Percentiles rank a stretch among this genome's conserved stretches.
phyloP scores from a whole-genome alignment of 2,888 invertebrate species.

The Pachymerium ferrugineum region DNA sequence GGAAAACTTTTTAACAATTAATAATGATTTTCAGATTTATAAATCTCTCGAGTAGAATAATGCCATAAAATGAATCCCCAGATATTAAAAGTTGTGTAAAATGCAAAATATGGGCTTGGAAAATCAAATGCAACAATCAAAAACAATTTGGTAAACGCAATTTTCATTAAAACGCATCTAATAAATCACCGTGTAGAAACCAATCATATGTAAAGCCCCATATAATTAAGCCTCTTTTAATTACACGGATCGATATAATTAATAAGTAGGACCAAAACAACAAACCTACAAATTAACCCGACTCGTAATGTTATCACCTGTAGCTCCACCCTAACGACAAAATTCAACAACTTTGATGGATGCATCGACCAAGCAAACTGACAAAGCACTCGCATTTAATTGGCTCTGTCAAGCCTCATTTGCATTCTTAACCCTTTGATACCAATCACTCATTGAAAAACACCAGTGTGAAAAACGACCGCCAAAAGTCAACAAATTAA shows the following conservation, averaged over 20 bases:
- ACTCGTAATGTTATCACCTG: neutral
- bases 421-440: constrained; percentile 13
- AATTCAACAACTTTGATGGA: neutral
- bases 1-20: no score
- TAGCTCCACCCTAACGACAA: neutral
- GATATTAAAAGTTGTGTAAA: no score
- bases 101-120: no score
- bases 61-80: no score
- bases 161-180: neutral
- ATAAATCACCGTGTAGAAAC: neutral
- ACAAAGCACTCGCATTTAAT: neutral
- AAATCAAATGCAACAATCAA: no score
- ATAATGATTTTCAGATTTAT: no score
- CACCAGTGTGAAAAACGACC: neutral
- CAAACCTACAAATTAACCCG: neutral
- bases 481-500: neutral
- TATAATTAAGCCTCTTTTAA: neutral
- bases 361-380: neutral
- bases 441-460: neutral
- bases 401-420: neutral
- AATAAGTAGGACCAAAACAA: neutral
- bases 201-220: neutral
- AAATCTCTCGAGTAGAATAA: no score
- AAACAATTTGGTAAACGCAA: neutral
- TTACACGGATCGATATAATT: neutral